Percentiles rank a stretch among this genome's conserved stretches.
These are phyloP conservation scores for Margaritifera margaritifera DNA, from an alignment of 2,888 invertebrate species.

Conservation along the genomic window DNA sequence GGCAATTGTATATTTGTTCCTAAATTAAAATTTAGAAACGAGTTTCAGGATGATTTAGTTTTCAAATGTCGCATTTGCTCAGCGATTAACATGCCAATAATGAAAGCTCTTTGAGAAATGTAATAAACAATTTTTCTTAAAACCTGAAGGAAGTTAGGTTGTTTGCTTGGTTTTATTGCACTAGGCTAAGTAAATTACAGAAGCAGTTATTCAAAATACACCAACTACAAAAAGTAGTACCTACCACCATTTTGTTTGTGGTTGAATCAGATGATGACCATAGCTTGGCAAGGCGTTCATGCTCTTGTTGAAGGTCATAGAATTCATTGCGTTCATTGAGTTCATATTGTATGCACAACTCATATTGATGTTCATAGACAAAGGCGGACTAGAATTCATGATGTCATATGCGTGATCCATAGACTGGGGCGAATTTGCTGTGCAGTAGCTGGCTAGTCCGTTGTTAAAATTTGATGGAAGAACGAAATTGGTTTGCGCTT, in stretches of 20 bases:
- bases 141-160: too few species aligned
- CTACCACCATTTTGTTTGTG: conserved; percentile 67
- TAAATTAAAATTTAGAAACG: too few species aligned
- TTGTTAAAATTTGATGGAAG: conserved; percentile 44
- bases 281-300: conserved; percentile 69
- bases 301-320: conserved; percentile 55
- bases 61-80: too few species aligned
- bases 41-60: too few species aligned
- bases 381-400: conserved; percentile 52
- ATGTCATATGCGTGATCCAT: conserved; percentile 46
- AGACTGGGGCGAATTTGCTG: conserved; percentile 49
- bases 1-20: too few species aligned
- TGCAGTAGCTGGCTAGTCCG: conserved; percentile 48
- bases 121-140: too few species aligned
- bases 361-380: conserved; percentile 60
- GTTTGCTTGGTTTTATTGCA: too few species aligned
- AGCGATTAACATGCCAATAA: too few species aligned
- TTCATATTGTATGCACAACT: conserved; percentile 64
- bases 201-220: too few species aligned
- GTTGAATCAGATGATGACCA: conserved; percentile 68
- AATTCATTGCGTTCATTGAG: conserved; percentile 61
- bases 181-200: too few species aligned
- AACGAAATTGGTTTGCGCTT: conserved; percentile 43
- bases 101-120: too few species aligned
- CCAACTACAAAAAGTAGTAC: background rate